Evolutionary conservation across 1,140 invertebrate genomes (phyloP).

Genomic region (Drosophila fuyamai): DNA sequence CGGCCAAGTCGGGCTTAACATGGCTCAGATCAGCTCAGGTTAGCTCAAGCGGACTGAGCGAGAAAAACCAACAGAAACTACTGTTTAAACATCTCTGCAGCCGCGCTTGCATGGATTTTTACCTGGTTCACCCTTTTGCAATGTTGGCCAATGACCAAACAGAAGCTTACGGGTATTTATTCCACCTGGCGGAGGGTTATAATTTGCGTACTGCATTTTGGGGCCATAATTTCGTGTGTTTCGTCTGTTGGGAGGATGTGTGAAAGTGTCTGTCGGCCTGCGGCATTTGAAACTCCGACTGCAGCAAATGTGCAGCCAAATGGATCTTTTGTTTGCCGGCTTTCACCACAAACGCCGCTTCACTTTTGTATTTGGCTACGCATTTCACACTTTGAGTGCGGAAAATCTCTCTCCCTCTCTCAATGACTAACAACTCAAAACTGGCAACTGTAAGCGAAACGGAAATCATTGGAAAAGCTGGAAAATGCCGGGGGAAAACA

Average conservation of each 20-base stretch:
- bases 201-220: constrained; percentile 27
- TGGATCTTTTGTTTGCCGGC: constrained; percentile 40
- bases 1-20: neutral
- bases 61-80: constrained; percentile 69
- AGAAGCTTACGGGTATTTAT: constrained; percentile 34
- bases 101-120: constrained; percentile 21
- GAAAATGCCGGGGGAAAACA: constrained; percentile 7
- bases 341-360: constrained; percentile 28
- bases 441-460: constrained; percentile 1
- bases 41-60: constrained; percentile 7
- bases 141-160: constrained; percentile 44
- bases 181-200: constrained; percentile 5
- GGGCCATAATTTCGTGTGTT: constrained; percentile 4
- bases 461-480: neutral
- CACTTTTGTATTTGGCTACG: constrained; percentile 34
- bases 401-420: constrained; percentile 18
- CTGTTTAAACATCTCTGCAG: constrained; percentile 46
- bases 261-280: constrained; percentile 33
- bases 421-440: constrained; percentile 8
- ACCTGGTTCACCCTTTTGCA: constrained; percentile 14
- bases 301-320: constrained; percentile 30
- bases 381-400: constrained; percentile 42
- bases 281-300: constrained; percentile 9
- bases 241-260: constrained; percentile 29
- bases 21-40: constrained; percentile 7